Percentiles rank a stretch among this genome's conserved stretches.
Conservation (phyloP, 2,797 vertebrate genomes). For the Caiman crocodilus region DNA sequence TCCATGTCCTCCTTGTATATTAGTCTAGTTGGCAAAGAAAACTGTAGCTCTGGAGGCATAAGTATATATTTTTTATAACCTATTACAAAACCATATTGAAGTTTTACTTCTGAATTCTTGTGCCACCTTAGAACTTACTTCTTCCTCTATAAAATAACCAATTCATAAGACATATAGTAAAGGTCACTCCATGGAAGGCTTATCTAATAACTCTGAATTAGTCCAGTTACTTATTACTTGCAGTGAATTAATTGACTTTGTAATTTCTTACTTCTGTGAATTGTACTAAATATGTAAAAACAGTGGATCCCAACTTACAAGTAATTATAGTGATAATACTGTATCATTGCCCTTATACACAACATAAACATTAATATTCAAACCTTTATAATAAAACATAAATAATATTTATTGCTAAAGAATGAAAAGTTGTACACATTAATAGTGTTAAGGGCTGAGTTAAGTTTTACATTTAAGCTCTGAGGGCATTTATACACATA, state of each 20-base stretch:
- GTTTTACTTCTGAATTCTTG: neutral
- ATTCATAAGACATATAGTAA: neutral
- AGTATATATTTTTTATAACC: neutral
- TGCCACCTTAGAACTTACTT: neutral
- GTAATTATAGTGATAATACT: neutral
- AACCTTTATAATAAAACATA: neutral
- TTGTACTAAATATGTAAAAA: neutral
- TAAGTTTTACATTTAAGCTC: neutral
- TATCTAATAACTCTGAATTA: neutral
- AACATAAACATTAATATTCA: neutral
- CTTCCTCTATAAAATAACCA: neutral
- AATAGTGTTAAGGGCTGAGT: neutral
- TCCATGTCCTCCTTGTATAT: constrained; percentile 15
- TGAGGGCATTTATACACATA: too few species aligned
- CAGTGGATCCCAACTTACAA: neutral
- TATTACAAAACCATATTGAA: neutral
- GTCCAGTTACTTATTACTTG: neutral
- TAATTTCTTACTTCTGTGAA: neutral
- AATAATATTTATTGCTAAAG: neutral
- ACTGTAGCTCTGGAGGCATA: neutral
- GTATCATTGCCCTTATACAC: neutral
- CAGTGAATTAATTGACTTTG: neutral
- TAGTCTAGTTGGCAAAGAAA: neutral
- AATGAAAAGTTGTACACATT: neutral
- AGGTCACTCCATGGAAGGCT: neutral